Percentiles rank a stretch among this genome's conserved stretches.
Evolutionary conservation across 2,113 vertebrate species (phyloP).

Genomic region (Hirundichthys speculiger): DNA sequence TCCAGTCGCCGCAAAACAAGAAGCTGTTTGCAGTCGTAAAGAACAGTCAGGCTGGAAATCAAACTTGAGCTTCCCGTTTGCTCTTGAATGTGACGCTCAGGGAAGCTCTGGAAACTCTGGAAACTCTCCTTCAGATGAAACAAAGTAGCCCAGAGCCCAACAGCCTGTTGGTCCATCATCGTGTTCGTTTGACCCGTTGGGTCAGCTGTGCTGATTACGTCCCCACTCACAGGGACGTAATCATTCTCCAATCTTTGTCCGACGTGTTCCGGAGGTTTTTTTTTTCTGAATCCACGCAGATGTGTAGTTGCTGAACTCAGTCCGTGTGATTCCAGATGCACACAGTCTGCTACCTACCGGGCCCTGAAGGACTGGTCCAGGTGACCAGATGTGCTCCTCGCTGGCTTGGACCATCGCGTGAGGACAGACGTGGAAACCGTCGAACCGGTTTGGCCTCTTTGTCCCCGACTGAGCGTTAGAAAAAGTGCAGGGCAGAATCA

Average conservation of each 20-base stretch:
- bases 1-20: constrained; percentile 6
- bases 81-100: background rate
- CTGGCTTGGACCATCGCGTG: background rate
- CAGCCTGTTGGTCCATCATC: constrained; percentile 27
- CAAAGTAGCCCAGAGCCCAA: constrained; percentile 28
- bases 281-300: too few species aligned
- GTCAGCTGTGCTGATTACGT: too few species aligned
- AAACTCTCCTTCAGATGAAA: constrained; percentile 34
- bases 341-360: background rate
- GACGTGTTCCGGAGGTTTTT: too few species aligned
- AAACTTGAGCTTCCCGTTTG: constrained; percentile 21
- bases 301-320: too few species aligned
- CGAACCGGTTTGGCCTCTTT: constrained; percentile 2
- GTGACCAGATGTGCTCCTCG: too few species aligned
- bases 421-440: background rate
- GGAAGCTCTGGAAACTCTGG: constrained; percentile 1
- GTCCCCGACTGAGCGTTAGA: constrained; percentile 29
- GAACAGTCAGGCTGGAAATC: constrained; percentile 10
- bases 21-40: constrained; percentile 15
- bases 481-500: constrained; percentile 4
- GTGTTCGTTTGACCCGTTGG: constrained; percentile 26
- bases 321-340: too few species aligned
- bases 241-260: too few species aligned
- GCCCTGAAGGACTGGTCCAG: too few species aligned
- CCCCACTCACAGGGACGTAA: too few species aligned